Percentiles rank a stretch among this genome's conserved stretches.
These are phyloP conservation scores for Xyrauchen texanus DNA, from an alignment of 2,113 vertebrate genomes.

Conservation along the genomic window DNA sequence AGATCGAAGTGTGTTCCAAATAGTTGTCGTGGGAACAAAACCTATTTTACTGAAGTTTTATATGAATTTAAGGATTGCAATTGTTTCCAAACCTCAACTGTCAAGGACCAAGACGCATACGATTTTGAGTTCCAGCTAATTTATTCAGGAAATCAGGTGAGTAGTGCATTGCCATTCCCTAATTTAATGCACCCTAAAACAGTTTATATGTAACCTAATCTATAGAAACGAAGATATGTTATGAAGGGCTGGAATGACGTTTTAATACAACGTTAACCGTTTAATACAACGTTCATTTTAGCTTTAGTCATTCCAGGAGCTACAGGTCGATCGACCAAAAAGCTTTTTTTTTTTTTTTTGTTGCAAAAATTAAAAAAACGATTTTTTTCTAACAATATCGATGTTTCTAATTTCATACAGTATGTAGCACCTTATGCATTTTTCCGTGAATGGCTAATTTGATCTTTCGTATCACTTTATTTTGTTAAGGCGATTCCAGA, in stretches of 20 bases:
- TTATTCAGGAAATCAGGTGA: constrained; percentile 76
- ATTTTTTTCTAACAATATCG: neutral
- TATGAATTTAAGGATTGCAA: constrained; percentile 33
- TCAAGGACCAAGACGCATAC: constrained; percentile 18
- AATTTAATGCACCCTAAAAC: no score
- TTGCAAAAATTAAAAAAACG: neutral
- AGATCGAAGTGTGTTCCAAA: constrained; percentile 40
- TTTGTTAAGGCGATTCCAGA: neutral
- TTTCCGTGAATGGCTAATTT: no score
- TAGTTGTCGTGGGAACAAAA: constrained; percentile 18
- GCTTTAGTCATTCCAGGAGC: neutral
- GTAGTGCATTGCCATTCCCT: constrained; percentile 42
- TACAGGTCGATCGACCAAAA: no score
- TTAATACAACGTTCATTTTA: no score
- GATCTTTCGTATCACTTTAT: no score
- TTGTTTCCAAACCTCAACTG: constrained; percentile 29
- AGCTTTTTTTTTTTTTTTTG: no score
- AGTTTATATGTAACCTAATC: neutral
- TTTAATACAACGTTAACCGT: neutral
- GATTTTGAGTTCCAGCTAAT: constrained; percentile 65
- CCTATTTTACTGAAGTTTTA: constrained; percentile 29
- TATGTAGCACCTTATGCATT: no score
- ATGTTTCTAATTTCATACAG: neutral
- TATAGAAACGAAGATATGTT: neutral
- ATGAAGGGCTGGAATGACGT: neutral